Percentiles rank a stretch among this genome's conserved stretches.
phyloP scores from a whole-genome alignment of 2,888 invertebrate genomes.

The Lithophane leautieri region DNA sequence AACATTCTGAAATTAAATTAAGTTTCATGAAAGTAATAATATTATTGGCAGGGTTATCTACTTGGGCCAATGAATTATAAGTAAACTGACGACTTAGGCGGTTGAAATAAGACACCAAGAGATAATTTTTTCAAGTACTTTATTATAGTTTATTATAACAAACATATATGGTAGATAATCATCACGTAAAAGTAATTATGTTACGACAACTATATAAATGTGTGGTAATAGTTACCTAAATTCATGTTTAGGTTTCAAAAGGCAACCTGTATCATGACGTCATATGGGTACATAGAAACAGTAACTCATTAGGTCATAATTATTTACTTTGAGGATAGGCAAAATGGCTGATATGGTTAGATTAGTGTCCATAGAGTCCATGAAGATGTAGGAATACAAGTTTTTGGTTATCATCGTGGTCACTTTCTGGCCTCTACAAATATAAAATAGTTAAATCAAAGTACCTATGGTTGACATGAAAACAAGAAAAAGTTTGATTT shows the following conservation, averaged over 20 bases:
- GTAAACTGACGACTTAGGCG: neutral
- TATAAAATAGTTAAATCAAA: neutral
- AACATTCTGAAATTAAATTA: no score
- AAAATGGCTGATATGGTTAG: neutral
- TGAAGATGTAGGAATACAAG: neutral
- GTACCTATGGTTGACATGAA: neutral
- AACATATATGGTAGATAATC: slow-evolving; percentile 77
- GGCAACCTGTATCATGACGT: slow-evolving; percentile 49
- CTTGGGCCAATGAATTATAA: neutral
- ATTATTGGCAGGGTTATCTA: neutral
- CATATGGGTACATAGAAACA: slow-evolving; percentile 8
- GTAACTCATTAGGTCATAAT: neutral
- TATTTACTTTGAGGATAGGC: neutral
- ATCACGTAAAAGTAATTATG: slow-evolving; percentile 68
- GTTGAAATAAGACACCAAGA: slow-evolving; percentile 62
- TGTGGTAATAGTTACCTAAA: slow-evolving; percentile 62
- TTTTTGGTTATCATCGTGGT: neutral
- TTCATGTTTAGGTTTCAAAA: slow-evolving; percentile 57
- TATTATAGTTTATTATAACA: slow-evolving; percentile 77
- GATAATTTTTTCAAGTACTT: slow-evolving; percentile 65
- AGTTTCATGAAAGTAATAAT: no score
- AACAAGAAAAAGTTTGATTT: neutral
- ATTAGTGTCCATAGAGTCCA: neutral
- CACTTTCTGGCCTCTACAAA: neutral
- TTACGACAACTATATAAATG: slow-evolving; percentile 63